Evolutionary conservation across 1,140 invertebrate genomes (phyloP).

Genomic region (Halyomorpha halys): DNA sequence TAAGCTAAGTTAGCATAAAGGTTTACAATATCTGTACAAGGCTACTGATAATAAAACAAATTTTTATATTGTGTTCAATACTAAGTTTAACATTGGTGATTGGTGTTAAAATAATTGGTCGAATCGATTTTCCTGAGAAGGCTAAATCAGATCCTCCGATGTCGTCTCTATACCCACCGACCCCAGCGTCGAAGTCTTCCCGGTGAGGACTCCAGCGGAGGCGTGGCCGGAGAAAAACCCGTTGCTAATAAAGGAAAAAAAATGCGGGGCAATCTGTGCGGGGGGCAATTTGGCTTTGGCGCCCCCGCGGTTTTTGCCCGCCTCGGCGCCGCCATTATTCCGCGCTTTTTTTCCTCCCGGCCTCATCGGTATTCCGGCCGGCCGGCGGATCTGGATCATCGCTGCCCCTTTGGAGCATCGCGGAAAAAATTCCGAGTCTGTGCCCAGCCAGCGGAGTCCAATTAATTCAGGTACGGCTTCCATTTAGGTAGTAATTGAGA

Average conservation of each 20-base stretch:
- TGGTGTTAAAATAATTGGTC: no score
- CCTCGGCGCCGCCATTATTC: conserved; percentile 2
- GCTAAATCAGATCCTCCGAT: no score
- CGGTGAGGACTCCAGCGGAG: background rate
- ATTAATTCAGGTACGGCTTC: no score
- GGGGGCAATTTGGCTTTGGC: conserved; percentile 4
- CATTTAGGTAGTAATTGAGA: no score
- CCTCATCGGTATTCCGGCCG: conserved; percentile 1
- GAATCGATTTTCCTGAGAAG: no score
- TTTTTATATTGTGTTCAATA: no score
- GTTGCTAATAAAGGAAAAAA: conserved; percentile 5
- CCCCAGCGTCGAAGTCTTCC: conserved; percentile 7
- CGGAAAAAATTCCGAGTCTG: background rate
- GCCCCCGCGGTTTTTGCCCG: background rate
- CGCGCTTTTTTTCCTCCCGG: background rate
- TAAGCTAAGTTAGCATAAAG: no score
- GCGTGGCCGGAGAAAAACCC: background rate
- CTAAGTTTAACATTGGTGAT: no score
- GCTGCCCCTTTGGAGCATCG: background rate
- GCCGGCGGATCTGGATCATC: background rate
- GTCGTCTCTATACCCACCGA: no score
- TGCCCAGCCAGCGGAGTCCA: no score
- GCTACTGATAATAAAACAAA: no score
- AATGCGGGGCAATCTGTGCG: conserved; percentile 5
- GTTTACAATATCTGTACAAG: no score